Percentiles rank a stretch among this genome's conserved stretches.
These are phyloP conservation scores for Lacerta agilis DNA, from an alignment of 2,797 vertebrate species.

Conservation along the genomic window DNA sequence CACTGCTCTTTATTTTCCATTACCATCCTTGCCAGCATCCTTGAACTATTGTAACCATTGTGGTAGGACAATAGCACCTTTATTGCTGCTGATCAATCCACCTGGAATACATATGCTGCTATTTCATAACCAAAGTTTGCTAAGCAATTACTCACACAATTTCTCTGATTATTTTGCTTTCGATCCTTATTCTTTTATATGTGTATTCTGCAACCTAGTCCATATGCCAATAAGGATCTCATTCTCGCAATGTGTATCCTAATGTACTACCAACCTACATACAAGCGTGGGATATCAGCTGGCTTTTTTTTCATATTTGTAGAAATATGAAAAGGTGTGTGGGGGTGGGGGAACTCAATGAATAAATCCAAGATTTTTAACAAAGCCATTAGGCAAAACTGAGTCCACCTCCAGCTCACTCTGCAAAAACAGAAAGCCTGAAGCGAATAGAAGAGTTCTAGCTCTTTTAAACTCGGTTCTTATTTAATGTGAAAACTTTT, in stretches of 20 bases:
- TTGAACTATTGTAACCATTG: conserved; percentile 2
- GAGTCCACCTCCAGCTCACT: no score
- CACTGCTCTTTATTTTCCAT: conserved; percentile 20
- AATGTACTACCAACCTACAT: no score
- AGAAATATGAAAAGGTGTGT: no score
- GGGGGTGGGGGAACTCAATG: no score
- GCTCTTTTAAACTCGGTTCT: no score
- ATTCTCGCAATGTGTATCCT: not conserved
- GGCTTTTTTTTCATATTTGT: no score
- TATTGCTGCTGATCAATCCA: not conserved
- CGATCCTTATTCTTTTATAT: not conserved
- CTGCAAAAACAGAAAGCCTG: no score
- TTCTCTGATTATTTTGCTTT: not conserved
- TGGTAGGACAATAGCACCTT: not conserved
- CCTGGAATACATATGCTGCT: not conserved
- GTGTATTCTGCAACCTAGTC: conserved; percentile 30
- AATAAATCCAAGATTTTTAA: no score
- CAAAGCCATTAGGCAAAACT: no score
- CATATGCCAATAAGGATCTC: not conserved
- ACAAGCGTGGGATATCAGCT: no score
- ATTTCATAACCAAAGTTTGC: not conserved
- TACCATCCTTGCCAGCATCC: not conserved
- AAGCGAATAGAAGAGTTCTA: no score
- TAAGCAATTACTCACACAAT: conserved; percentile 25
- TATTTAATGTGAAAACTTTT: no score